Base-by-base conservation (phyloP, 2,888 invertebrate species). In the Copidosoma aretas region DNA sequence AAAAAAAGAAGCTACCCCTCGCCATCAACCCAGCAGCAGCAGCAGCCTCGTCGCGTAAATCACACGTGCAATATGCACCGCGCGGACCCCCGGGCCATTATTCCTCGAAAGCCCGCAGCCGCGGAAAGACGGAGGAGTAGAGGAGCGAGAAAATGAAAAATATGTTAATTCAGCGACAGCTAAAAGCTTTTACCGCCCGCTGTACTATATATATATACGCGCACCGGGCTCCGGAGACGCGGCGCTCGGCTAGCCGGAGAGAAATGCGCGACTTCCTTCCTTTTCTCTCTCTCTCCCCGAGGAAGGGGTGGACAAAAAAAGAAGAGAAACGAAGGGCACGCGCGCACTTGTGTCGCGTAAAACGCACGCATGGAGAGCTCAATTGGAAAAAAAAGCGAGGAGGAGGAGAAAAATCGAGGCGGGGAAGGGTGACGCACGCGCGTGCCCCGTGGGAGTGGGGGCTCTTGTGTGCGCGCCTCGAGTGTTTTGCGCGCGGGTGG, bases 361-460 rank as follows among this genome's bases (percentile, higher is more conserved):
- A n/a, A n/a, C n/a, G n/a, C 19, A 57, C 60, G 49, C 22, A 52
- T 39, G 57, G 57, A 62, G 52, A 67, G 60, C 60, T 67, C 70
- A 73, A 67, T 71, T 62, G 67, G 43, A 62, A 17, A 24, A 66
- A 61, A 54, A 49, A 60, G 49, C n/a, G 59, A 60, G 56, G 21
- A 21, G 57, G 53, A 65, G 61, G 60, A 62, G 65, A 56, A n/a
- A 19, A 32, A 32, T 8, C 32, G 32, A 32, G 32, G 32, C 3
- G 32, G 32, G 32, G 32, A 5, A 32, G 32, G 32, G 32, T 8
- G 3, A 3, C 32, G 32, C n/a, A 32, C 32, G 32, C 32, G 32
- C 32, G 32, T 32, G 32, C 32, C 32, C 32, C 32, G 32, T 32
- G 32, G 8, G 4, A 32, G 32, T 8, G 32, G 32, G n/a, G n/a